Evolutionary conservation across 2,797 vertebrate species (phyloP).

Genomic region (Helostoma temminkii): DNA sequence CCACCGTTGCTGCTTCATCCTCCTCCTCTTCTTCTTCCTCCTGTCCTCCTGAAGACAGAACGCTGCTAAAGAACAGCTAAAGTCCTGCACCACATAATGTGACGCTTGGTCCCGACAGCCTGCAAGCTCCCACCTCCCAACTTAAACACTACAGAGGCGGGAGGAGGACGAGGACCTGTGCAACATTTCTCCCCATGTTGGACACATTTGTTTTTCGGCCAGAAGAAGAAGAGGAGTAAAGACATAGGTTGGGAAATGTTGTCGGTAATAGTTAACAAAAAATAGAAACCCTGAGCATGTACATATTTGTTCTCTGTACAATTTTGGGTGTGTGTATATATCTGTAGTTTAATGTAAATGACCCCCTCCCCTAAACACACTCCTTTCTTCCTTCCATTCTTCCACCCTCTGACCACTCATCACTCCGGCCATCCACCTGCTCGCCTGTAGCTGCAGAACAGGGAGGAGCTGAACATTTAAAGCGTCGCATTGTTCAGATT

Average conservation of each 20-base stretch:
- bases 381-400: constrained; percentile 17
- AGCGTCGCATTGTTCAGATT: background rate
- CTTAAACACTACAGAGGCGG: constrained; percentile 62
- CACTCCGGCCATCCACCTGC: constrained; percentile 25
- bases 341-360: constrained; percentile 85
- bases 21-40: constrained; percentile 73
- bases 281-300: constrained; percentile 75
- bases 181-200: constrained; percentile 31
- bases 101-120: constrained; percentile 32
- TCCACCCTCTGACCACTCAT: constrained; percentile 38
- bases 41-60: constrained; percentile 87
- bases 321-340: constrained; percentile 82
- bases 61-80: constrained; percentile 93
- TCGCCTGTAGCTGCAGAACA: constrained; percentile 32
- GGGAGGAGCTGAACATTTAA: background rate
- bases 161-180: constrained; percentile 12
- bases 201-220: background rate
- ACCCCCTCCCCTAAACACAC: constrained; percentile 25
- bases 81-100: constrained; percentile 33
- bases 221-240: constrained; percentile 13
- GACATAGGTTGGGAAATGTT: constrained; percentile 46
- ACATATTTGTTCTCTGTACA: constrained; percentile 84
- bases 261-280: constrained; percentile 42
- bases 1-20: constrained; percentile 67
- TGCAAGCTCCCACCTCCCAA: constrained; percentile 22